These are phyloP conservation scores for Odontophorus gujanensis DNA, from an alignment of 2,113 vertebrate genomes.

Conservation along the genomic window DNA sequence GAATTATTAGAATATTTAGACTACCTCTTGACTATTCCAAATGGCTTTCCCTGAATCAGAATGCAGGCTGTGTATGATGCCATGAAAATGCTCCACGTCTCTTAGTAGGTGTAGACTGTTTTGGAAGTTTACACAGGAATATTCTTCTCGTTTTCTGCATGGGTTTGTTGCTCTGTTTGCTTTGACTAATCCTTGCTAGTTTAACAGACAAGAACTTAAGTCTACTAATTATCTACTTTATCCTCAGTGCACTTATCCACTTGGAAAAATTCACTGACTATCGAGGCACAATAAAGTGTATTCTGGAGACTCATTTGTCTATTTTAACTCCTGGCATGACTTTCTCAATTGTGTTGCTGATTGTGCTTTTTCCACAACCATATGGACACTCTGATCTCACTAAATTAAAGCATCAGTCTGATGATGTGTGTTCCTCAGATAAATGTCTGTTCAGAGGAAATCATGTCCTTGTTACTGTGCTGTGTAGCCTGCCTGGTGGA, in stretches of 20 bases:
- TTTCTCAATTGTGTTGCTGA: not conserved
- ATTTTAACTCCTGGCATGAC: not conserved
- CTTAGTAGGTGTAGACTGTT: not conserved
- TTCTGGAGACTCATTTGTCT: not conserved
- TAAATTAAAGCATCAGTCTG: not conserved
- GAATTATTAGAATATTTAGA: not conserved
- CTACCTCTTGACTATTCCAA: not conserved
- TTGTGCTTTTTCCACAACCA: not conserved
- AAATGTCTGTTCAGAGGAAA: not conserved
- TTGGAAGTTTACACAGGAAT: not conserved
- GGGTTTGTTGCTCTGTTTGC: conserved; percentile 2
- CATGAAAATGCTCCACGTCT: not conserved
- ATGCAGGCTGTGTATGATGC: not conserved
- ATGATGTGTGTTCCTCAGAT: not conserved
- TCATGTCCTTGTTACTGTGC: not conserved
- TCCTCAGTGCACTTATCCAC: not conserved
- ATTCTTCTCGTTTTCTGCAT: not conserved
- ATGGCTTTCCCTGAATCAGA: not conserved
- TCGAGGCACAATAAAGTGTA: not conserved
- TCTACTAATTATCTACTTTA: not conserved
- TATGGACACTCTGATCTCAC: not conserved
- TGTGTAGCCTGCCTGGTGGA: not conserved
- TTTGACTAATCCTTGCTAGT: not conserved
- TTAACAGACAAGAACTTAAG: not conserved
- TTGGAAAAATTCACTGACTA: not conserved